Percentiles rank a stretch among this genome's conserved stretches.
phyloP scores from a whole-genome alignment of 2,113 vertebrate species.

The Apistogramma diplotaenia region DNA sequence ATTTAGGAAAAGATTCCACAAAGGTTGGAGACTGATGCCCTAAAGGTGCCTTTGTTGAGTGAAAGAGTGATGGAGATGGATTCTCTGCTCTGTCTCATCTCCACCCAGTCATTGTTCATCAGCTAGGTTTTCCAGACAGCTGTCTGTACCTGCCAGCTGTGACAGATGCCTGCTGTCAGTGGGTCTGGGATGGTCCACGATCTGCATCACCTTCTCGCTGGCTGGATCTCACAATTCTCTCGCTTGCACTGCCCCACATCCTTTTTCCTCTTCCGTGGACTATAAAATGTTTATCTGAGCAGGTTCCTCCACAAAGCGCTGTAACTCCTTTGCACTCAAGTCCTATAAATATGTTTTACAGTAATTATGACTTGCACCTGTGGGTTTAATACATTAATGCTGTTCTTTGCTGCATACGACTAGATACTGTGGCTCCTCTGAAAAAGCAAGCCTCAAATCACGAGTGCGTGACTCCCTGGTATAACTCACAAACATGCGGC shows the following conservation, averaged over 20 bases:
- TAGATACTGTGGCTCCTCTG: too few species aligned
- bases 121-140: slow-evolving; percentile 54
- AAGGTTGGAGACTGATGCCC: slow-evolving; percentile 33
- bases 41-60: slow-evolving; percentile 32
- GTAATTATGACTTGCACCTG: neutral
- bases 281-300: neutral
- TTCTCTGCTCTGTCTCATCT: slow-evolving; percentile 42
- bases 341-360: neutral
- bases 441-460: too few species aligned
- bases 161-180: slow-evolving; percentile 67
- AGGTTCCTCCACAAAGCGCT: neutral
- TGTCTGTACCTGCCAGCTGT: slow-evolving; percentile 65
- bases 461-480: too few species aligned
- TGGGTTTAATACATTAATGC: too few species aligned
- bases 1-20: slow-evolving; percentile 9
- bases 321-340: neutral
- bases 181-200: slow-evolving; percentile 31
- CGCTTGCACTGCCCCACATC: neutral
- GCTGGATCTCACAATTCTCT: slow-evolving; percentile 1
- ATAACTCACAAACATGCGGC: too few species aligned
- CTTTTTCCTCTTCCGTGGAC: neutral
- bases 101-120: slow-evolving; percentile 67
- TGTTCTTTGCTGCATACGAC: too few species aligned
- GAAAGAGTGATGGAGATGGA: slow-evolving; percentile 64
- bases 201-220: slow-evolving; percentile 17